These are phyloP conservation scores for Brachyptera putata DNA, from an alignment of 2,888 invertebrate species.

Conservation along the genomic window DNA sequence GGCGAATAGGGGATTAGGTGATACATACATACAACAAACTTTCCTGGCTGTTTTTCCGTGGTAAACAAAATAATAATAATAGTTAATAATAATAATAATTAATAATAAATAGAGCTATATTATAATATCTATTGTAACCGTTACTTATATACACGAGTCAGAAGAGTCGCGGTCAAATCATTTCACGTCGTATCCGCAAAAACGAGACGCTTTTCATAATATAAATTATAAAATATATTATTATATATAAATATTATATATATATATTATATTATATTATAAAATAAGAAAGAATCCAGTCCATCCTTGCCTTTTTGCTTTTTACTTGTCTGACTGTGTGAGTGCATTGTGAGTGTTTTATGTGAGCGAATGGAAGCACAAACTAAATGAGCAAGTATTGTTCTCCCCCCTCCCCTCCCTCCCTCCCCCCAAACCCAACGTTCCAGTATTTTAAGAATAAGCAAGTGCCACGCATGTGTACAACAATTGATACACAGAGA, in stretches of 20 bases:
- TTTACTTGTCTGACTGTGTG: conserved; percentile 31
- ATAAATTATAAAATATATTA: conserved; percentile 16
- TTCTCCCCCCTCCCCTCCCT: neutral
- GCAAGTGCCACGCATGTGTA: conserved; percentile 73
- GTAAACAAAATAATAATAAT: conserved; percentile 11
- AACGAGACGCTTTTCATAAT: conserved; percentile 12
- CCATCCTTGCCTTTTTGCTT: conserved; percentile 37
- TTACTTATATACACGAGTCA: neutral
- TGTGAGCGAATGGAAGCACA: conserved; percentile 2
- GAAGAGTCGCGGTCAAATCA: neutral
- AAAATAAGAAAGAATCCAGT: conserved; percentile 32
- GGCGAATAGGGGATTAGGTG: conserved; percentile 23
- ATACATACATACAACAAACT: conserved; percentile 30
- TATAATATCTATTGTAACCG: conserved; percentile 2
- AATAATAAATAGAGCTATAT: conserved; percentile 36
- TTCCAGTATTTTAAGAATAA: conserved; percentile 65
- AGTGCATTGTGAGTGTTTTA: conserved; percentile 24
- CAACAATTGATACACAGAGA: conserved; percentile 17
- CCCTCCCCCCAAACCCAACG: conserved; percentile 45
- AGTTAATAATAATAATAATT: conserved; percentile 30
- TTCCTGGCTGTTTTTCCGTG: conserved; percentile 33
- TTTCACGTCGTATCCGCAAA: conserved; percentile 23
- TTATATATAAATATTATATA: conserved; percentile 19
- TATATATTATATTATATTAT: conserved; percentile 15
- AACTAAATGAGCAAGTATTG: neutral